Percentiles rank a stretch among this genome's conserved stretches.
Conservation (phyloP, 2,797 vertebrate genomes). For the Xiphophorus birchmanni region DNA sequence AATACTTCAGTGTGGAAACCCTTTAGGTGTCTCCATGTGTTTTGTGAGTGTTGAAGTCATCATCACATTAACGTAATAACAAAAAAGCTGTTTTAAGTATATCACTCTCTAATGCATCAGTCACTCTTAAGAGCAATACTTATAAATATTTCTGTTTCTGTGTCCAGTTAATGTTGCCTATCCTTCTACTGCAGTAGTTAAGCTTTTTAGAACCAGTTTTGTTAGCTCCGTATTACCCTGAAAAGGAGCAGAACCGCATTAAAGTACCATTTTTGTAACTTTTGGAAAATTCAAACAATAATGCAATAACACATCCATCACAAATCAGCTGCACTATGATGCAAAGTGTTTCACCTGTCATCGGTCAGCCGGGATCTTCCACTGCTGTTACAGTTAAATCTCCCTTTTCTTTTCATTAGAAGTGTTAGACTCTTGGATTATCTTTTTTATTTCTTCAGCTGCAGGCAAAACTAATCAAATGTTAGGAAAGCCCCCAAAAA, state of each 20-base stretch:
- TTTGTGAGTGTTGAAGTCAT: neutral
- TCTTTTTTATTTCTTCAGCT: neutral
- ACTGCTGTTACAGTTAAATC: constrained; percentile 1
- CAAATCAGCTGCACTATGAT: constrained; percentile 13
- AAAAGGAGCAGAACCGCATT: neutral
- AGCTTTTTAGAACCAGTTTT: neutral
- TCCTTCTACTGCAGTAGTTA: neutral
- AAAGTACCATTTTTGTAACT: neutral
- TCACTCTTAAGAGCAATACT: neutral
- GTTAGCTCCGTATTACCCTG: neutral
- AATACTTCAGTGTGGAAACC: neutral
- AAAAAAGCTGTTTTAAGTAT: neutral
- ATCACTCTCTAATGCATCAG: neutral
- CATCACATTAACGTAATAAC: neutral
- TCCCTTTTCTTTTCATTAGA: constrained; percentile 10
- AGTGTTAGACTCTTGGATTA: neutral
- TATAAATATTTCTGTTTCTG: neutral
- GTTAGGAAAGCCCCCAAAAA: neutral
- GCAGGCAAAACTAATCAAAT: neutral
- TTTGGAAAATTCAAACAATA: neutral
- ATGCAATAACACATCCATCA: constrained; percentile 7
- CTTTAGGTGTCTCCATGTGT: neutral
- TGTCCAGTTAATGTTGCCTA: neutral
- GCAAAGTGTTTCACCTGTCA: constrained; percentile 1
- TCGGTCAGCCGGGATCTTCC: constrained; percentile 9